phyloP scores from a whole-genome alignment of 2,797 vertebrate genomes.

The Coreius guichenoti region DNA sequence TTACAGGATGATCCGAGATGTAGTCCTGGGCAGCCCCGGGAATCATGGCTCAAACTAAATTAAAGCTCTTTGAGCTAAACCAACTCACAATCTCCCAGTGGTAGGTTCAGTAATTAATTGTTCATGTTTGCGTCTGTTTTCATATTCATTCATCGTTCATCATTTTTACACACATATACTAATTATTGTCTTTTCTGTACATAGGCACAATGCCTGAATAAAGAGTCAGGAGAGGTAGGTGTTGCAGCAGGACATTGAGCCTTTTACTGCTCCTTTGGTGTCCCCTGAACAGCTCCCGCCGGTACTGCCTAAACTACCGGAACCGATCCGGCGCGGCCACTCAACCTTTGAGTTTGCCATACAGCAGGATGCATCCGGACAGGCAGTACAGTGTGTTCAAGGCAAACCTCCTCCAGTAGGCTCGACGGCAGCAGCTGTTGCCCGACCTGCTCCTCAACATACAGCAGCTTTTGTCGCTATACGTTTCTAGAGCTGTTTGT shows the following conservation, averaged over 20 bases:
- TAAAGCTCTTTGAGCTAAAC: slow-evolving; percentile 25
- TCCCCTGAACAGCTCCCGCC: background rate
- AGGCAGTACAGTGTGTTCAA: background rate
- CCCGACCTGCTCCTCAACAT: too few relatives aligned
- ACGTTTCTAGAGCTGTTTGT: too few relatives aligned
- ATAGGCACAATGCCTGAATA: too few relatives aligned
- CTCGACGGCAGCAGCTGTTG: too few relatives aligned
- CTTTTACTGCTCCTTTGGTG: background rate
- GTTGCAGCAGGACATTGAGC: background rate
- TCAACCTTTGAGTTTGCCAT: background rate
- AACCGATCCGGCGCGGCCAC: background rate
- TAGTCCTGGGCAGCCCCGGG: background rate
- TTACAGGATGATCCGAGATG: background rate
- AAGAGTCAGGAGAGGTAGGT: background rate
- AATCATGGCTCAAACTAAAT: background rate
- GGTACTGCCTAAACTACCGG: background rate
- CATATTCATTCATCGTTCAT: background rate
- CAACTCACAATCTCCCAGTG: slow-evolving; percentile 16
- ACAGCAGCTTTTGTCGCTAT: too few relatives aligned
- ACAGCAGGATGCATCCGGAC: background rate
- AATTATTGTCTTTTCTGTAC: too few relatives aligned
- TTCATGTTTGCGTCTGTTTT: background rate
- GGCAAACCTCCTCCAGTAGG: background rate
- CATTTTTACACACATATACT: background rate
- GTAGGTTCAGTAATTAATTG: background rate